Conservation (phyloP, 2,888 invertebrate species). For the Hypena proboscidalis region DNA sequence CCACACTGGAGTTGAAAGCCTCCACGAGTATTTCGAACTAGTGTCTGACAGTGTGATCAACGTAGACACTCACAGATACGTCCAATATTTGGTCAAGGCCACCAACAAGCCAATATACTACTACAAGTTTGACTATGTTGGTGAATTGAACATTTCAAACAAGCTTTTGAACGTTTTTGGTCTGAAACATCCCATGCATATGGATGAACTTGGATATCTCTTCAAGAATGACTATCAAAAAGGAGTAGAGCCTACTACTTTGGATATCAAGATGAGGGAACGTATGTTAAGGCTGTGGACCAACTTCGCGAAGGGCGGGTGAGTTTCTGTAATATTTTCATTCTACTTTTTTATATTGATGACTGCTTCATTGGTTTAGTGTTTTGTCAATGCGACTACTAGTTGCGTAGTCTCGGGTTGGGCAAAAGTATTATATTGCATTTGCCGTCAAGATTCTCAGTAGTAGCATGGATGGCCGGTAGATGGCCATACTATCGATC, state of each 20-base stretch:
- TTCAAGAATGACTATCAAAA: constrained; percentile 67
- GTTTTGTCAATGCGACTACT: too few species aligned
- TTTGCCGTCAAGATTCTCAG: too few species aligned
- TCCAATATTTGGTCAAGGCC: constrained; percentile 65
- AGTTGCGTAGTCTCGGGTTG: too few species aligned
- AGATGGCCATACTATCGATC: too few species aligned
- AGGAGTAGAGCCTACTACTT: constrained; percentile 59
- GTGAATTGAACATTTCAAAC: constrained; percentile 62
- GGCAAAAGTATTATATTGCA: too few species aligned
- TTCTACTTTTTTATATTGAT: neutral
- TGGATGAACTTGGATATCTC: constrained; percentile 72
- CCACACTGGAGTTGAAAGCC: constrained; percentile 53
- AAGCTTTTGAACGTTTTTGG: constrained; percentile 47
- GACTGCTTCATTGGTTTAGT: too few species aligned
- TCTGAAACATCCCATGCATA: constrained; percentile 61
- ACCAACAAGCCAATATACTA: constrained; percentile 70
- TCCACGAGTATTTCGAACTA: constrained; percentile 62
- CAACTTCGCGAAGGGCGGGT: constrained; percentile 80
- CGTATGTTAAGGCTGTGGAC: constrained; percentile 75
- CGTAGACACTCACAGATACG: constrained; percentile 64
- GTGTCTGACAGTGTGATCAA: constrained; percentile 65
- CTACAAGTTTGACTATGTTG: constrained; percentile 75
- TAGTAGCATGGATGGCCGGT: too few species aligned
- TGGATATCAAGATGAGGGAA: constrained; percentile 74
- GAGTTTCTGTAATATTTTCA: constrained; percentile 40